Base-by-base conservation (phyloP, 2,888 invertebrate genomes). In the Ophion obscuratus region DNA sequence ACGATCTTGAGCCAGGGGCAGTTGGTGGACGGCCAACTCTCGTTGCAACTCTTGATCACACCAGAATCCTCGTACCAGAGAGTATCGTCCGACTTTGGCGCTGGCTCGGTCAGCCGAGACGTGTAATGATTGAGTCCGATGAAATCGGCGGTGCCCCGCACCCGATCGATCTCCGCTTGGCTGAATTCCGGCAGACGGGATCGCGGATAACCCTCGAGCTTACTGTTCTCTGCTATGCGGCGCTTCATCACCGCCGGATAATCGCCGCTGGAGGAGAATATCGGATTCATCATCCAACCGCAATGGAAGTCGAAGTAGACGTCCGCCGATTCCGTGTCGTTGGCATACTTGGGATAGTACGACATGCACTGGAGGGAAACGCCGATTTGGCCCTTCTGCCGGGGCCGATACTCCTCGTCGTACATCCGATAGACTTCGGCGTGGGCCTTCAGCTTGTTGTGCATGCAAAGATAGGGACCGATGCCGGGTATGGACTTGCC, bases 371-470 rank as follows among this genome's bases (percentile, higher is more conserved):
- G 71, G 7, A 85, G 2, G 47, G 89, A 82, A 5, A 91, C 76
- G 3, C 91, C 91, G n/a, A 92, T 89, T 81, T 93, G 92, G 94
- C 96, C 96, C 89, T 95, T 95, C 88, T 95, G 95, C 14, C 92
- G 89, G 24, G 94, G 91, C 78, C 96, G 95, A 91, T 96, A 97
- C 81, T 95, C 94, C 10, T 95, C 92, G 57, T 96, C 95, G 89
- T 96, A 96, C 90, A 96, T 94, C 89, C 96, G 96, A 88, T 96
- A 96, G n/a, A 95, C 96, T 90, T 95, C 95, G 0, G 96, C 96
- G 90, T 98, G 97, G 0, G 97, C 96, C 91, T 96, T 96, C 24
- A 98, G 93, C 76, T 97, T 94, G 91, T 97, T 97, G 91, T 97
- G 97, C 0, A 96, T 95, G 88, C 97, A 97, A 0, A 96, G 93